Evolutionary conservation across 2,113 vertebrate genomes (phyloP), one percentile per base, ranked within the genome.

Genomic region (Oceanites oceanicus): DNA sequence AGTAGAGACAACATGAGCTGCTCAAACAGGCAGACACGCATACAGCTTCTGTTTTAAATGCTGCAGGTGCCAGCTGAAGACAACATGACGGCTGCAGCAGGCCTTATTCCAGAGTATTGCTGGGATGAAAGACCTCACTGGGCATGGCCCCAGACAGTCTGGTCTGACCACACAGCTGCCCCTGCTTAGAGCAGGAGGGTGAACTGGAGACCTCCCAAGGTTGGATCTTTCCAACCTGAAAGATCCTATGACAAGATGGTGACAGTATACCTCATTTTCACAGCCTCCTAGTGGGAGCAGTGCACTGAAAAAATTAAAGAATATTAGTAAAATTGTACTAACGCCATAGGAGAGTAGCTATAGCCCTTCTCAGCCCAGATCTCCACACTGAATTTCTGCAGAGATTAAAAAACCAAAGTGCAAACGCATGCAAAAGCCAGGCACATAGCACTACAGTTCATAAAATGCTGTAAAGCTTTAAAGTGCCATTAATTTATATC

Each of bases 51-150:
- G 44, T 61, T 86, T 21, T 47, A 87, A 83, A 79, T 32, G 40
- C 47, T 89, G 89, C 73, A 79, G 62, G 38, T 94, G 92, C 81
- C 91, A 92, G 66, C n/a, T 63, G 78, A 92, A 90, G 83, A 59
- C 56, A 66, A 38, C 25, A 10, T 3, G 61, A 88, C 2, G 50
- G 71, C 23, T 62, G 85, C 55, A 86, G n/a, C 19, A 83, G 78
- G 67, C 20, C 0, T 36, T 32, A 11, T 32, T 50, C n/a, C 79
- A 55, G 50, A 42, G 58, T 11, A 29, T 34, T 65, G 70, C 21
- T 32, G 79, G 75, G 75, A 73, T 73, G 63, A 66, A 93, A 92
- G 72, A 73, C 19, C 50, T 58, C 53, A 27, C 30, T 30, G 36
- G 59, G 42, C 83, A 91, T 9, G 26, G 55, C 14, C 34, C 47